These are phyloP conservation scores for Microctonus aethiopoides DNA, from an alignment of 2,888 invertebrate species.

Conservation along the genomic window DNA sequence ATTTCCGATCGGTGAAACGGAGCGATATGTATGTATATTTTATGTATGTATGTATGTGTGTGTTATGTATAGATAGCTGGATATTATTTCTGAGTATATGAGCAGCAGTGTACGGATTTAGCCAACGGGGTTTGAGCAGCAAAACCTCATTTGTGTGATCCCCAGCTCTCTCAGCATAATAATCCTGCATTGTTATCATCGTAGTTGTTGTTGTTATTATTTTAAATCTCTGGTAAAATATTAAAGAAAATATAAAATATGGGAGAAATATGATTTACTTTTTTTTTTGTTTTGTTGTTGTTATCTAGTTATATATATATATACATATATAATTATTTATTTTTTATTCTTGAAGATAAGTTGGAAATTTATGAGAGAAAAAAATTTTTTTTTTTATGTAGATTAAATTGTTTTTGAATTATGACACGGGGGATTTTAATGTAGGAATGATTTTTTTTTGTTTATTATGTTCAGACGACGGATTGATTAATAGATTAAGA, in stretches of 20 bases:
- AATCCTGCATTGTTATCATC: background rate
- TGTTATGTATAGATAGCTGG: constrained; percentile 17
- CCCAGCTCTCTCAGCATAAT: background rate
- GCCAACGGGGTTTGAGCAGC: background rate
- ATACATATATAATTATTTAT: too few relatives aligned
- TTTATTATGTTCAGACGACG: background rate
- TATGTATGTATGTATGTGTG: constrained; percentile 22
- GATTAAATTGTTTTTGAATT: too few relatives aligned
- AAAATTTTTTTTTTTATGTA: too few relatives aligned
- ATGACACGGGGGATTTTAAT: too few relatives aligned
- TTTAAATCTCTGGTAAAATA: background rate
- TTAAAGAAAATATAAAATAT: too few relatives aligned
- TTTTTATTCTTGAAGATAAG: too few relatives aligned
- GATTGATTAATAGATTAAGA: background rate
- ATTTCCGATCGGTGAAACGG: constrained; percentile 47
- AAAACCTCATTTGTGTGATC: background rate
- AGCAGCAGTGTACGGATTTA: background rate
- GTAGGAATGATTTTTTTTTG: background rate
- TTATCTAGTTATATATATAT: too few relatives aligned
- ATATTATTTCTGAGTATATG: background rate
- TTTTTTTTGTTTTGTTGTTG: too few relatives aligned
- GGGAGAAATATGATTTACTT: too few relatives aligned
- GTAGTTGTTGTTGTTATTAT: background rate
- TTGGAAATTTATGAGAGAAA: too few relatives aligned
- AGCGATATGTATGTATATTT: constrained; percentile 38